Evolutionary conservation across 2,888 invertebrate species (phyloP).

Genomic region (Temnothorax rugatulus): DNA sequence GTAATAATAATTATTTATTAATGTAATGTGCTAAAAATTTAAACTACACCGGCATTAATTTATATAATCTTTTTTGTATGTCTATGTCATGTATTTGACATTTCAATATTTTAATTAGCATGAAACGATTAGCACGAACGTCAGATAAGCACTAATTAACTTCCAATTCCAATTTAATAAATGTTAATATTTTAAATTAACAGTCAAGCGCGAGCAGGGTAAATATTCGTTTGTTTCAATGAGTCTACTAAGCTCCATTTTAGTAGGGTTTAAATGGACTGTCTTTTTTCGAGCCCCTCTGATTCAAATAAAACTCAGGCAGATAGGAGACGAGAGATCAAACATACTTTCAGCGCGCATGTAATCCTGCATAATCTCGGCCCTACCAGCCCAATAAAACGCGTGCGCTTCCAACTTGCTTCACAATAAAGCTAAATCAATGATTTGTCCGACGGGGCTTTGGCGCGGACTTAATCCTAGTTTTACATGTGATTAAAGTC

Average conservation of each 20-base stretch:
- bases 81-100: neutral
- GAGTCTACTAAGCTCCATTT: constrained; percentile 45
- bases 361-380: constrained; percentile 81
- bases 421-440: constrained; percentile 80
- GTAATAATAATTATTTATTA: neutral
- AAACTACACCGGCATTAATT: neutral
- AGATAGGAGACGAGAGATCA: constrained; percentile 70
- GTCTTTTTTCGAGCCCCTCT: constrained; percentile 58
- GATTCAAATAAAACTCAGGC: constrained; percentile 58
- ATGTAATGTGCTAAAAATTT: neutral
- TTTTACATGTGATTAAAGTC: constrained; percentile 83
- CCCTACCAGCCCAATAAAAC: constrained; percentile 77
- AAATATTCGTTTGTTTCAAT: constrained; percentile 35
- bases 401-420: constrained; percentile 66
- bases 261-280: constrained; percentile 36
- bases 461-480: constrained; percentile 77
- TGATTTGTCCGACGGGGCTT: constrained; percentile 77
- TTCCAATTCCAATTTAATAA: neutral
- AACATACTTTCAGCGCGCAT: constrained; percentile 75
- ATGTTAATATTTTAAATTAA: constrained; percentile 31
- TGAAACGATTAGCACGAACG: neutral
- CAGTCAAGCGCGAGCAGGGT: neutral
- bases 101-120: neutral
- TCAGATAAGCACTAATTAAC: neutral
- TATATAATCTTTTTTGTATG: neutral